Conservation (phyloP, 1,140 invertebrate genomes). For the Drosophila punjabiensis region DNA sequence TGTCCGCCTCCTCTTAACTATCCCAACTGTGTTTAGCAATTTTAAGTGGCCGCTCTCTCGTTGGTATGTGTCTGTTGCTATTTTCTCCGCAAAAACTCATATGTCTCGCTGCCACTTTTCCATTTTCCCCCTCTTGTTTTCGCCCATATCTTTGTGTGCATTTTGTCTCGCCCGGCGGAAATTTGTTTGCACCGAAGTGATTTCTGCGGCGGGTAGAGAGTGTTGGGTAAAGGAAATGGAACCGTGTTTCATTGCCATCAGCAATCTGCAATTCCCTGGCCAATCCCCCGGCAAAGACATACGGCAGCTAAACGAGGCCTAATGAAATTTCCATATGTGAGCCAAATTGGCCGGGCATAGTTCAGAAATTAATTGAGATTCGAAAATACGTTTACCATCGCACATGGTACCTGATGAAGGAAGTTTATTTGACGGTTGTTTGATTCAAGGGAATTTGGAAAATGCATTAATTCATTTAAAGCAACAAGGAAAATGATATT, state of each 20-base stretch:
- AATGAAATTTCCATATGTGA: constrained; percentile 74
- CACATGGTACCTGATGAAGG: neutral
- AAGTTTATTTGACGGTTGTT: neutral
- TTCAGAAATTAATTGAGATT: constrained; percentile 36
- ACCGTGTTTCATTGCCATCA: constrained; percentile 57
- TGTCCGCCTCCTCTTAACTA: neutral
- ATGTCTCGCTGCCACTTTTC: constrained; percentile 23
- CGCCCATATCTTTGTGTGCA: constrained; percentile 28
- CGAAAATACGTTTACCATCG: constrained; percentile 1
- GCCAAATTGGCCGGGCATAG: constrained; percentile 39
- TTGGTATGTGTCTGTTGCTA: constrained; percentile 41
- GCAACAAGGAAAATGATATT: neutral
- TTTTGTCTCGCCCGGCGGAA: constrained; percentile 69
- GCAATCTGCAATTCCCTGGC: constrained; percentile 56
- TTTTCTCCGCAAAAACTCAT: constrained; percentile 49
- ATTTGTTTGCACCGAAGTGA: constrained; percentile 78
- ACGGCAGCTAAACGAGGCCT: constrained; percentile 46
- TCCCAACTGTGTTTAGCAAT: constrained; percentile 67
- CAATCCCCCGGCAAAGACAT: constrained; percentile 38
- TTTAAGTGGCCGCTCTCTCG: constrained; percentile 61
- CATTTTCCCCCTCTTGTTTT: neutral
- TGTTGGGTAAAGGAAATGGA: constrained; percentile 63
- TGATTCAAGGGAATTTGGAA: neutral
- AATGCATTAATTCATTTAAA: neutral
- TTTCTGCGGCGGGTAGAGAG: constrained; percentile 29